Percentiles rank a stretch among this genome's conserved stretches.
Evolutionary conservation across 2,113 vertebrate species (phyloP).

Genomic region (Miniopterus natalensis): DNA sequence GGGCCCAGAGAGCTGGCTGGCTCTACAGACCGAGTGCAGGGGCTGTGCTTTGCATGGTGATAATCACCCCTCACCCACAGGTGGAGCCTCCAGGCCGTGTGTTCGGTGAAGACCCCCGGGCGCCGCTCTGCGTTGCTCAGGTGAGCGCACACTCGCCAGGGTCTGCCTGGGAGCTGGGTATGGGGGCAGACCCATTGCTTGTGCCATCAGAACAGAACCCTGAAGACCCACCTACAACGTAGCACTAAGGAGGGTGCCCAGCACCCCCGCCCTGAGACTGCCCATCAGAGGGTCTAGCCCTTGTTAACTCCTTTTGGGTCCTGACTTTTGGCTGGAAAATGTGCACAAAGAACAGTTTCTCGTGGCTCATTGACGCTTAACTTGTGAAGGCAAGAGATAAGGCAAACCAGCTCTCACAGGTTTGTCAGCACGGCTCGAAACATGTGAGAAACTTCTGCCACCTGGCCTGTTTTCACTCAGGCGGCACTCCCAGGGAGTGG

Average conservation of each 20-base stretch:
- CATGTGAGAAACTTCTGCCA: not conserved
- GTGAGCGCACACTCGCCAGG: not conserved
- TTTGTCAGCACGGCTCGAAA: not conserved
- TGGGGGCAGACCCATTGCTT: not conserved
- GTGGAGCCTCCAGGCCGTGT: fast-evolving
- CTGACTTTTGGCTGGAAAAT: not conserved
- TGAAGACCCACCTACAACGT: not conserved
- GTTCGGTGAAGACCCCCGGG: not conserved
- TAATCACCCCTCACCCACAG: not conserved
- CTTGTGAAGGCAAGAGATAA: constrained; percentile 31
- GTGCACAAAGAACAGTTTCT: not conserved
- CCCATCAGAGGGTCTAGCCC: not conserved
- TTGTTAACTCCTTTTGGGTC: not conserved
- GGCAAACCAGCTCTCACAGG: not conserved
- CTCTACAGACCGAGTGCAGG: not conserved
- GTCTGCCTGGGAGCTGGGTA: not conserved
- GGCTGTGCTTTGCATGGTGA: not conserved
- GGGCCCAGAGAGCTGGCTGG: not conserved
- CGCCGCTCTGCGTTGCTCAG: not conserved
- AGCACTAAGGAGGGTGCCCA: not conserved
- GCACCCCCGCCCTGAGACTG: not conserved
- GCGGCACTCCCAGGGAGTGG: not conserved
- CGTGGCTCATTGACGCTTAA: not conserved
- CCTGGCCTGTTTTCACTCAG: not conserved
- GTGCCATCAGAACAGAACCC: not conserved